Conservation (phyloP, 2,113 vertebrate genomes). For the Pipa parva region DNA sequence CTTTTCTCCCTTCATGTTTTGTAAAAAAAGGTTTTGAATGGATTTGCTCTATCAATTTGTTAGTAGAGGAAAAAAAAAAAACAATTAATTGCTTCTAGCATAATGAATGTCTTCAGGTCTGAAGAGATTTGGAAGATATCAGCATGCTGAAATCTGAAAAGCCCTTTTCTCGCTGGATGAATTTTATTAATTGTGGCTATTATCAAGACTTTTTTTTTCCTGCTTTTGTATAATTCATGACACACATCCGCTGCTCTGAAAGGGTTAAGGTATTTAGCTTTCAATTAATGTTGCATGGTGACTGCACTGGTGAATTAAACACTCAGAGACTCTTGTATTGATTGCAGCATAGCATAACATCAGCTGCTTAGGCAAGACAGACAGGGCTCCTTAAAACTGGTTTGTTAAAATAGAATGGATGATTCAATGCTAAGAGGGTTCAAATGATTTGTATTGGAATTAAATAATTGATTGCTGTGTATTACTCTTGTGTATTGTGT, state of each 20-base stretch:
- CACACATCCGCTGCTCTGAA: neutral
- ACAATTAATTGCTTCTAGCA: neutral
- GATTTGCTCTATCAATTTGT: neutral
- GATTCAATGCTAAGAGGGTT: too few relatives aligned
- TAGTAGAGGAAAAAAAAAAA: neutral
- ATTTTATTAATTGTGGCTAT: neutral
- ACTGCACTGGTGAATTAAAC: neutral
- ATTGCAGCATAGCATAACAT: neutral
- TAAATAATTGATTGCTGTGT: too few relatives aligned
- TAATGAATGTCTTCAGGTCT: neutral
- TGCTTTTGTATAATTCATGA: neutral
- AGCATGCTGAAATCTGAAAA: neutral
- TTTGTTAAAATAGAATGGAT: too few relatives aligned
- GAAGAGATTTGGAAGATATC: neutral
- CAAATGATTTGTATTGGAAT: too few relatives aligned
- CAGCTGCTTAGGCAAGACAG: neutral
- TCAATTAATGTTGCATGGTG: neutral
- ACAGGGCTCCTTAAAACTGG: too few relatives aligned
- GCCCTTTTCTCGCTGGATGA: neutral
- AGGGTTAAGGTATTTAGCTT: constrained; percentile 7
- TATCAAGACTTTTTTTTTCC: too few relatives aligned
- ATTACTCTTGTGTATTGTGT: too few relatives aligned
- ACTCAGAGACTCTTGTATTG: neutral
- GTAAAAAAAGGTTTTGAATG: neutral
- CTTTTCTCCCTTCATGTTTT: neutral